Evolutionary conservation across 2,113 vertebrate genomes (phyloP).

Genomic region (Rissa tridactyla): DNA sequence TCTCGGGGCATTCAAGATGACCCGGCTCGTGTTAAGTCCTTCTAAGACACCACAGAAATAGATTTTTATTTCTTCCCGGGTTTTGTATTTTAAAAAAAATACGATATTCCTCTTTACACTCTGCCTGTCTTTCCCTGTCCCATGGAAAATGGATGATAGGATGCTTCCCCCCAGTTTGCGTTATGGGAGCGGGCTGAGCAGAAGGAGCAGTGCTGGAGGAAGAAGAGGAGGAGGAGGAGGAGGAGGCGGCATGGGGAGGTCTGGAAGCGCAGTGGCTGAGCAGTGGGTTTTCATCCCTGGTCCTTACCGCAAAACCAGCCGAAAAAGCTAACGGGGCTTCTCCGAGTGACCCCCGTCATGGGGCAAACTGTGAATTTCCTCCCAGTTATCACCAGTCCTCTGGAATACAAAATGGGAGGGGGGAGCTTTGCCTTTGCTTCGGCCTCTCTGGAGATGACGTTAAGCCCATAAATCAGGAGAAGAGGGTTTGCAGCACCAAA

Average conservation of each 20-base stretch:
- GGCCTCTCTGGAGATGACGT: neutral
- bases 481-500: neutral
- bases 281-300: neutral
- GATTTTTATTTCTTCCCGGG: slow-evolving; percentile 45
- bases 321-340: neutral
- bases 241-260: neutral
- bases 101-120: neutral
- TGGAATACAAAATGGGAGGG: neutral
- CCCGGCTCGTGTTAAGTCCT: slow-evolving; percentile 23
- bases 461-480: neutral
- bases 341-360: neutral
- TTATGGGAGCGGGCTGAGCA: neutral
- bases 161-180: slow-evolving; percentile 18
- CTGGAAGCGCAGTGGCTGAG: rapidly evolving
- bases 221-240: neutral
- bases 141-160: slow-evolving; percentile 25
- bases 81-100: neutral
- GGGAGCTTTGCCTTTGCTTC: neutral
- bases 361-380: slow-evolving; percentile 12
- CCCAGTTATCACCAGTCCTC: neutral
- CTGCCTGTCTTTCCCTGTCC: slow-evolving; percentile 30
- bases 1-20: slow-evolving; percentile 11
- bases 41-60: slow-evolving; percentile 38
- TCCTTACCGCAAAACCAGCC: neutral
- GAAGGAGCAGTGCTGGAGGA: neutral